Evolutionary conservation across 2,113 vertebrate genomes (phyloP).

Genomic region (Hippolais icterina): DNA sequence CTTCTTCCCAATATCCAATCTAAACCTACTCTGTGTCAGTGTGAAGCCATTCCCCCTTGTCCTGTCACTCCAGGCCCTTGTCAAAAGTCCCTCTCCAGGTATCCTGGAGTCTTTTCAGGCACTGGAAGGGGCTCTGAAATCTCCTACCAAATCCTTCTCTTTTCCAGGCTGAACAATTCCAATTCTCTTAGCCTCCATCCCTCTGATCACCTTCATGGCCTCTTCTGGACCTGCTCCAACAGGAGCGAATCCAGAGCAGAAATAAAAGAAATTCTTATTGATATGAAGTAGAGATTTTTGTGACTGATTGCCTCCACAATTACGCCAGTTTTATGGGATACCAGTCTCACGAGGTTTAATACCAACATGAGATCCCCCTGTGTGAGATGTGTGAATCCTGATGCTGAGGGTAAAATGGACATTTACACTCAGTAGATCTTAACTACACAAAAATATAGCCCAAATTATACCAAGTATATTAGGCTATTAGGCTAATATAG

Average conservation of each 20-base stretch:
- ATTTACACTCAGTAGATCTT: neutral
- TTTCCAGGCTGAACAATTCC: neutral
- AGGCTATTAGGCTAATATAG: too few relatives aligned
- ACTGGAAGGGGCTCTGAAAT: neutral
- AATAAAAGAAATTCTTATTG: neutral
- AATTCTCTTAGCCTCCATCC: neutral
- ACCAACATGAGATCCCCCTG: accelerated
- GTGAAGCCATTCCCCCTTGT: accelerated
- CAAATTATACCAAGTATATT: neutral
- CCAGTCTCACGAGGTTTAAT: neutral
- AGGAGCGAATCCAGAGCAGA: neutral
- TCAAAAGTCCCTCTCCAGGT: neutral
- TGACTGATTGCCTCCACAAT: neutral
- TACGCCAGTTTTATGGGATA: neutral
- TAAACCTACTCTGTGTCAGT: neutral
- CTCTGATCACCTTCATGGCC: neutral
- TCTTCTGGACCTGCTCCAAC: neutral
- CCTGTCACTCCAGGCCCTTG: neutral
- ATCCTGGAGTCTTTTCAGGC: neutral
- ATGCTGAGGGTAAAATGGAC: neutral
- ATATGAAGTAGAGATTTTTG: neutral
- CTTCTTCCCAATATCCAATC: accelerated
- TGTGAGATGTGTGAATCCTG: neutral
- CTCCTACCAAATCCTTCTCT: neutral
- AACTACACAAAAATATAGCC: neutral